Conservation (phyloP, 1,140 invertebrate genomes). For the Macrobrachium nipponense region DNA sequence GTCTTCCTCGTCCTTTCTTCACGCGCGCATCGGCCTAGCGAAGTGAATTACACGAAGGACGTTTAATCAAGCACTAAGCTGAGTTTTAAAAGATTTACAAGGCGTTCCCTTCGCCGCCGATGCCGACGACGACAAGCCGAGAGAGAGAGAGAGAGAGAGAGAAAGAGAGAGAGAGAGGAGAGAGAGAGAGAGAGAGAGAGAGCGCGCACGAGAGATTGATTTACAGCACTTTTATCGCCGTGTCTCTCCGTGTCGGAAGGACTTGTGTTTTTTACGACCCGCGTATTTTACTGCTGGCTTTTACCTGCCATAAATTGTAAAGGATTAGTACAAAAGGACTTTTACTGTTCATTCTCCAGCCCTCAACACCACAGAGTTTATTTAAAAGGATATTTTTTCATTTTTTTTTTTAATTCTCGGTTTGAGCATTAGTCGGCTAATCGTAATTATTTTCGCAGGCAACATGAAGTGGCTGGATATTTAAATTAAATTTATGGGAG, state of each 20-base stretch:
- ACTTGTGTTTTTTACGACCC: background rate
- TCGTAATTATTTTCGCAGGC: too few species aligned
- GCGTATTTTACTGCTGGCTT: slow-evolving; percentile 5
- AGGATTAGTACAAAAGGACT: background rate
- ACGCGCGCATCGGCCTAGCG: too few species aligned
- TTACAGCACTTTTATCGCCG: background rate
- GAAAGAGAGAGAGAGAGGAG: background rate
- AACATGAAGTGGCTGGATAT: too few species aligned
- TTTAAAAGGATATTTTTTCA: too few species aligned
- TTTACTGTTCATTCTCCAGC: background rate
- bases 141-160: background rate
- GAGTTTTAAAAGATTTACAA: too few species aligned
- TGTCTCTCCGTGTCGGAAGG: background rate
- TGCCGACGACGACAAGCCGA: background rate
- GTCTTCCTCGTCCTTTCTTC: too few species aligned
- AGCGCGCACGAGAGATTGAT: background rate
- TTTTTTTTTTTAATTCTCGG: too few species aligned
- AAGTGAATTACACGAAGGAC: too few species aligned
- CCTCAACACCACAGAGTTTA: background rate
- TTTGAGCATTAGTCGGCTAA: too few species aligned
- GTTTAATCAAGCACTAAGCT: too few species aligned
- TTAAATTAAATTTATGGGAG: too few species aligned
- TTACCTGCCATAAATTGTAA: slow-evolving; percentile 1
- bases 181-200: background rate
- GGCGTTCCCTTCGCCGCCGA: background rate